phyloP scores from a whole-genome alignment of 30 jellyfish, hydroid and myxozoan species.

The Clytia hemisphaerica region DNA sequence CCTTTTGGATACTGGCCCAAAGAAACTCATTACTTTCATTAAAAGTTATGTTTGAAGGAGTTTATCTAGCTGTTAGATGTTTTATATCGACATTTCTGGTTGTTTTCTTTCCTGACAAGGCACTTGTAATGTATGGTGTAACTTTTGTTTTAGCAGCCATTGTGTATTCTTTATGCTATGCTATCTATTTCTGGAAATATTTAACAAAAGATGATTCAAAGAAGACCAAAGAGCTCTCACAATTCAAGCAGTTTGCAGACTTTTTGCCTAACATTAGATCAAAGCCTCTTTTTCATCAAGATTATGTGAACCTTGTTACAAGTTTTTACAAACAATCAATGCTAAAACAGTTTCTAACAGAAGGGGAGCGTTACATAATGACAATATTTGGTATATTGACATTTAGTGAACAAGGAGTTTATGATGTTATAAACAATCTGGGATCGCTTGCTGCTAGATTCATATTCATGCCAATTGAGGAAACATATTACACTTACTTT shows the following conservation, averaged over 20 bases:
- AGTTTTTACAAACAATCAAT: slow-evolving; percentile 83
- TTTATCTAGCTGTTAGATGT: slow-evolving; percentile 55
- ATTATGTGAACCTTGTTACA: slow-evolving; percentile 38
- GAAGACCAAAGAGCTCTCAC: slow-evolving; percentile 13
- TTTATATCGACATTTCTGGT: slow-evolving; percentile 40
- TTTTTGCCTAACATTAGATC: slow-evolving; percentile 44
- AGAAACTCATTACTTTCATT: slow-evolving; percentile 39
- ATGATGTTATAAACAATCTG: slow-evolving; percentile 81
- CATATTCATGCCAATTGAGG: slow-evolving; percentile 90
- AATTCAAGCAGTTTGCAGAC: slow-evolving; percentile 37
- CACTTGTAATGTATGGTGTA: slow-evolving; percentile 48
- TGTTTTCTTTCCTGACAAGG: slow-evolving; percentile 32
- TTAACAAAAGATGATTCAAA: slow-evolving; percentile 4
- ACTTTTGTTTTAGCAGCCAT: slow-evolving; percentile 55
- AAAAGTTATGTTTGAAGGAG: slow-evolving; percentile 75
- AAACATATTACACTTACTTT: slow-evolving; percentile 77
- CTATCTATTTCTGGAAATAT: slow-evolving; percentile 34
- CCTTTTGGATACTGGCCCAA: slow-evolving; percentile 79
- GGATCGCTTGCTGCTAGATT: slow-evolving; percentile 97
- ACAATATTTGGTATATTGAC: slow-evolving; percentile 62
- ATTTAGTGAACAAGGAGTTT: slow-evolving; percentile 82
- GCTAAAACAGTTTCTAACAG: slow-evolving; percentile 84
- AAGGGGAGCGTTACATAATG: slow-evolving; percentile 91
- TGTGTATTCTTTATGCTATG: slow-evolving; percentile 36
- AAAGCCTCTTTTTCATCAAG: background rate